Conservation (phyloP, 2,888 invertebrate species). For the Drosophila yooni region DNA sequence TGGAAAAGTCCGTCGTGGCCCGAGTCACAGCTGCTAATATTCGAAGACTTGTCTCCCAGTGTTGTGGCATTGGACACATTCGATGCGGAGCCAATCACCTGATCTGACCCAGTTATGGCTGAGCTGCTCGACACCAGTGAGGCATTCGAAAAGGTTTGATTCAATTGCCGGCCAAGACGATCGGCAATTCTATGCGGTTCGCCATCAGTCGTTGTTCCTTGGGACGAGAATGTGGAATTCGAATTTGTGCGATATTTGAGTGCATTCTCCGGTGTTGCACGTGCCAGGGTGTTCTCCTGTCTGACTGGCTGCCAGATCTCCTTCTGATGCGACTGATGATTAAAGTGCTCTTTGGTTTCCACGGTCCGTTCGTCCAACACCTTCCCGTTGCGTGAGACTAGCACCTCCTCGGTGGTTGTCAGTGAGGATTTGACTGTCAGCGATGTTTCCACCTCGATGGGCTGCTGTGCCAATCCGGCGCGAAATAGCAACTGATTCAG, state of each 20-base stretch:
- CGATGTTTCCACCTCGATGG: slow-evolving; percentile 90
- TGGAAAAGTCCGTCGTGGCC: slow-evolving; percentile 82
- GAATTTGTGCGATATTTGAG: slow-evolving; percentile 64
- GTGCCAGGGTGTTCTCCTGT: slow-evolving; percentile 40
- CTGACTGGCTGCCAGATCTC: slow-evolving; percentile 88
- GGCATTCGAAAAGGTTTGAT: slow-evolving; percentile 75
- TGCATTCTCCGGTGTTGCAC: slow-evolving; percentile 68
- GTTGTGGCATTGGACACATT: slow-evolving; percentile 60
- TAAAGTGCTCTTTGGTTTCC: slow-evolving; percentile 90
- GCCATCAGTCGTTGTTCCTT: slow-evolving; percentile 41
- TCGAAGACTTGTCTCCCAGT: slow-evolving; percentile 72
- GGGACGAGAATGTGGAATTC: slow-evolving; percentile 67
- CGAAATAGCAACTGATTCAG: slow-evolving; percentile 89
- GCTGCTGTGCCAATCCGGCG: slow-evolving; percentile 88
- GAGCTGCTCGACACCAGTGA: slow-evolving; percentile 67
- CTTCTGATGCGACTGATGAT: slow-evolving; percentile 88
- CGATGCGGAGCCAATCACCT: slow-evolving; percentile 55
- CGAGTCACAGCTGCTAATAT: slow-evolving; percentile 81
- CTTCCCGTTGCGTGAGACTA: slow-evolving; percentile 88
- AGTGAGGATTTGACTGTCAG: slow-evolving; percentile 90
- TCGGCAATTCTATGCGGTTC: slow-evolving; percentile 35
- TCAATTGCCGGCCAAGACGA: slow-evolving; percentile 60
- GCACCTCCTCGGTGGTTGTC: slow-evolving; percentile 90
- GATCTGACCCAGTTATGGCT: slow-evolving; percentile 59
- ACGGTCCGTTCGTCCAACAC: slow-evolving; percentile 89